Evolutionary conservation across 1,140 invertebrate species (phyloP).

Genomic region (Drosophila pandora): DNA sequence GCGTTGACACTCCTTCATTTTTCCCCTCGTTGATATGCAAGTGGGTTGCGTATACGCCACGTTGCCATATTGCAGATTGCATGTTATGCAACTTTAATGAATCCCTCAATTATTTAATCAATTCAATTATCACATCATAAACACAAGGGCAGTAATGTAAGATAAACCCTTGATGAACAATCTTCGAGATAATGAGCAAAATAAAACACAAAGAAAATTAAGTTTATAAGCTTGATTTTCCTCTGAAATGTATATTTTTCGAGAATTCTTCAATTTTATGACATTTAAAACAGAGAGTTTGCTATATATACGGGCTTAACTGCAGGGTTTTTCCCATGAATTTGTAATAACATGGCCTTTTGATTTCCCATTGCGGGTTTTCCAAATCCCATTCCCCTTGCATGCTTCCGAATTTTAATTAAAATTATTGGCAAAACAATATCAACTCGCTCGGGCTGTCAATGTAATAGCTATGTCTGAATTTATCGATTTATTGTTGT

Average conservation of each 20-base stretch:
- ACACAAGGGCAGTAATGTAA: neutral
- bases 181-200: neutral
- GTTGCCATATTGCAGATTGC: constrained; percentile 7
- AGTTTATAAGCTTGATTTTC: too few species aligned
- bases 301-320: neutral
- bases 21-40: constrained; percentile 11
- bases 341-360: constrained; percentile 34
- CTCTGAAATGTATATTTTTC: too few species aligned
- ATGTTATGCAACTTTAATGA: constrained; percentile 13
- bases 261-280: too few species aligned
- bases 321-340: neutral
- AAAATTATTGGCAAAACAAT: constrained; percentile 34
- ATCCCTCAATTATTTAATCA: constrained; percentile 18
- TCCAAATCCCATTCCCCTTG: neutral
- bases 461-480: constrained; percentile 2
- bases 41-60: constrained; percentile 28
- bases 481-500: constrained; percentile 17
- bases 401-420: constrained; percentile 35
- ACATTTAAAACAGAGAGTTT: neutral
- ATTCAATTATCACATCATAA: constrained; percentile 3
- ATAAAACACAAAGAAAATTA: neutral
- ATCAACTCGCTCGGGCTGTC: constrained; percentile 2
- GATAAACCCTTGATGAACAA: too few species aligned
- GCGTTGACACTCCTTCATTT: constrained; percentile 26
- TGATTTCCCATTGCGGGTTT: constrained; percentile 8